A percentile compares a stretch with the other conserved stretches of the same genome.
phyloP scores from a whole-genome alignment of 2,797 vertebrate species.

The Leucoraja ocellata region DNA sequence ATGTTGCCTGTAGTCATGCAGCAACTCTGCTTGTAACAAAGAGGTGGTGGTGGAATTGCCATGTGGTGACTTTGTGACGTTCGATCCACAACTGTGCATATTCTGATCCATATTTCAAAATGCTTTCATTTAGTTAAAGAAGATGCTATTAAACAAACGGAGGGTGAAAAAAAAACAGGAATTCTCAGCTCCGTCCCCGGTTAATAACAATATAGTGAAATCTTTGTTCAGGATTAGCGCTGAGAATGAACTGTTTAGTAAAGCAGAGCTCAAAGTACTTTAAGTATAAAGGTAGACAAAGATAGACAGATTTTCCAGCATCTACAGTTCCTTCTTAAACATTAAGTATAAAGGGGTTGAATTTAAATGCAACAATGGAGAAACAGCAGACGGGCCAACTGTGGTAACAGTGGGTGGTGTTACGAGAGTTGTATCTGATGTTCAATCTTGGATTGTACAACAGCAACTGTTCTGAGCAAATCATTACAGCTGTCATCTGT shows the following conservation, averaged over 20 bases:
- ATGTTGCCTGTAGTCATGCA: neutral
- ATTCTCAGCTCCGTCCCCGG: neutral
- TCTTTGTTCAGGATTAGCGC: neutral
- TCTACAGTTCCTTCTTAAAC: too few species aligned
- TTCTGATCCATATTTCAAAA: neutral
- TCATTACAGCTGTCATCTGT: too few species aligned
- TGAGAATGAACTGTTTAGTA: neutral
- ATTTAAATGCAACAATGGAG: neutral
- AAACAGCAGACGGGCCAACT: neutral
- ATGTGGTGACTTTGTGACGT: neutral
- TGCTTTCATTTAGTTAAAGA: neutral
- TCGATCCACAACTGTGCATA: neutral
- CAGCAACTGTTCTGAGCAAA: neutral
- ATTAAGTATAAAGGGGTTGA: neutral
- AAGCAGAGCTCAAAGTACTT: neutral
- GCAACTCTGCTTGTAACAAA: too few species aligned
- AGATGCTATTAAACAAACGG: neutral
- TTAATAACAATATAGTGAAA: neutral
- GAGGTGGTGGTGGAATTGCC: neutral
- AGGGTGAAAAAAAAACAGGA: neutral
- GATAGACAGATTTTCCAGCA: too few species aligned
- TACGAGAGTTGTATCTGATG: neutral
- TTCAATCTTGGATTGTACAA: neutral
- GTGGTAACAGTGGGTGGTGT: neutral
- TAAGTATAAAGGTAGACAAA: neutral